Evolutionary conservation across 2,888 invertebrate genomes (phyloP), one percentile per base, ranked within the genome.

Genomic region (Oegoconia quadripuncta): DNA sequence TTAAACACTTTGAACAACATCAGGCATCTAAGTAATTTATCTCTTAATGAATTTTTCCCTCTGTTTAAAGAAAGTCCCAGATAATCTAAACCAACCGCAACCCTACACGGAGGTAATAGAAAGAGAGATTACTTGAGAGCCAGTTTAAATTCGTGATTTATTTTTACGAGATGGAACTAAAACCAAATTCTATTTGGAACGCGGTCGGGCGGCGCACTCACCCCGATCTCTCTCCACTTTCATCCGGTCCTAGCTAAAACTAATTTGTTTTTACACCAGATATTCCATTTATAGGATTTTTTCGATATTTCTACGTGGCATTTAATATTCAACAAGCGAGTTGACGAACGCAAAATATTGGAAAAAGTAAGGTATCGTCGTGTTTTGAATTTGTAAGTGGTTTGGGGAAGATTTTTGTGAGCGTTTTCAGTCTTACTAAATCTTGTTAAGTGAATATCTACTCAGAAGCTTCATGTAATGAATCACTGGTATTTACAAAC

Each of bases 61-160:
- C 3, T 23, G 23, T 20, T 6, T 3, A 20, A 11, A 12, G 12
- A 27, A 27, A 13, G 14, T 13, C 5, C 2, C 27, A 13, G 13
- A 12, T 13, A 14, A n/a, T n/a, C n/a, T n/a, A 27, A 13, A 27
- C 1, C 4, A 25, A 25, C n/a, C 25, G 11, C n/a, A 14, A 9
- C 17, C 15, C 25, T 34, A 25, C 11, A 14, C 25, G 27, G 39
- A 48, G 46, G 60, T 65, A 68, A 70, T 69, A 64, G 66, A 63
- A 64, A 57, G 48, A 64, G 57, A 64, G 69, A 73, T 74, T 72
- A 67, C 61, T 57, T 47, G 49, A 49, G 63, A 65, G 70, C 66
- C 66, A 59, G 66, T 67, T 77, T 73, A 68, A 74, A 76, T 63
- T 64, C 65, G 60, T 71, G 64, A 73, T 75, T 80, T 80, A 74